Evolutionary conservation across 2,888 invertebrate genomes (phyloP), one percentile per base, ranked within the genome.

Genomic region (Ophraella communa): DNA sequence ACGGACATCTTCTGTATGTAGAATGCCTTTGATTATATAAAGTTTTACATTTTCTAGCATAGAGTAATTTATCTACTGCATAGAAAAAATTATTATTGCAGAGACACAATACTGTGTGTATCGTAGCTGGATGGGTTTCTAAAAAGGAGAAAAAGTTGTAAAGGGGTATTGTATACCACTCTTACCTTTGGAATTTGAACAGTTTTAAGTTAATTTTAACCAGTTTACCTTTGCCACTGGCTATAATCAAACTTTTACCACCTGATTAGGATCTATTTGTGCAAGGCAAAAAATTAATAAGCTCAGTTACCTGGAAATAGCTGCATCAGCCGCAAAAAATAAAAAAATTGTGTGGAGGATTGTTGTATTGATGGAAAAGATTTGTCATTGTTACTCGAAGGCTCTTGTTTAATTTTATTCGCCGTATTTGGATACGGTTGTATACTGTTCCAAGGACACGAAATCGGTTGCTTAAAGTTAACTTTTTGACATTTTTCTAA

Each of bases 301-400:
- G 23, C 14, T n/a, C 3, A 23, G 24, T 59, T 60, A 60, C 60
- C 60, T 0, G 82, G 81, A 72, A 82, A 82, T 10, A 82, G 71
- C 71, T 82, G 81, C 81, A 82, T 82, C 49, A 82, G 69, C 11
- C 81, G 77, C 8, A 81, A 68, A 67, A 82, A 82, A 64, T 81
- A 77, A 72, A 80, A 81, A 67, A 82, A 82, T 53, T 80, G 79
- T 24, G 75, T 79, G 7, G 80, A 78, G 2, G 80, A 78, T 56
- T 78, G 75, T 53, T 78, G 76, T 47, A 76, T 69, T 14, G 77
- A 71, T 0, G 69, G 67, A 58, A 63, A 68, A 10, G 62, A 11
- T 39, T 63, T 60, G 14, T 60, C 44, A 14, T 18, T 44, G 5
- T 62, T 54, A 55, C 17, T 64, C 61, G 51, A 64, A 33, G 21